These are phyloP conservation scores for Eulimnadia texana DNA, from an alignment of 1,140 invertebrate genomes.

Conservation along the genomic window DNA sequence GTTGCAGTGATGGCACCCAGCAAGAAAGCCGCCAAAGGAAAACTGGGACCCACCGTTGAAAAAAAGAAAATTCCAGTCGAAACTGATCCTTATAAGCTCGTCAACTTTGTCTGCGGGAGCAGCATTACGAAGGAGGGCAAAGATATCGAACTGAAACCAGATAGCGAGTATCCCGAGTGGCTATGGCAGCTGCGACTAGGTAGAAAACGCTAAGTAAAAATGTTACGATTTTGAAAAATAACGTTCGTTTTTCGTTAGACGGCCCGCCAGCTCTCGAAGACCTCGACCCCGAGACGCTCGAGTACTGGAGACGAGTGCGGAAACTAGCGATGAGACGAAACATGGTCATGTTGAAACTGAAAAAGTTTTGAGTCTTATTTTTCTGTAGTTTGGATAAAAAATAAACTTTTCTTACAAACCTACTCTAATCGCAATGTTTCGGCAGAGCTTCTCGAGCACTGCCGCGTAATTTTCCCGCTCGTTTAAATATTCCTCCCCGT, in stretches of 20 bases:
- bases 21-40: slow-evolving; percentile 39
- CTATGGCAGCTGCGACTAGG: slow-evolving; percentile 57
- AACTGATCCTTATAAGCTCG: slow-evolving; percentile 62
- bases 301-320: slow-evolving; percentile 60
- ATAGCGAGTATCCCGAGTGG: slow-evolving; percentile 87
- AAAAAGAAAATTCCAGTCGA: slow-evolving; percentile 68
- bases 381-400: background rate
- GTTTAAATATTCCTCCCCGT: too few species aligned
- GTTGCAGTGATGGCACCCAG: background rate
- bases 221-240: background rate
- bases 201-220: slow-evolving; percentile 13
- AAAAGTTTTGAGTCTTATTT: slow-evolving; percentile 30
- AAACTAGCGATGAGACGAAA: slow-evolving; percentile 42
- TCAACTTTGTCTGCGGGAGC: slow-evolving; percentile 69
- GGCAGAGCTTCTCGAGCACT: too few species aligned
- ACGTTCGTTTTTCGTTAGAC: slow-evolving; percentile 17
- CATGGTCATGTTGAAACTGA: slow-evolving; percentile 39
- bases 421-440: too few species aligned
- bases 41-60: slow-evolving; percentile 39
- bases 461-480: too few species aligned
- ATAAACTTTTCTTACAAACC: too few species aligned
- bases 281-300: slow-evolving; percentile 58
- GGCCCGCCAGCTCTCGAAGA: slow-evolving; percentile 48
- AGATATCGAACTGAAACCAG: slow-evolving; percentile 66
- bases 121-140: slow-evolving; percentile 60